Percentiles rank a stretch among this genome's conserved stretches.
Evolutionary conservation across 2,797 vertebrate species (phyloP).

Genomic region (Trichosurus vulpecula): DNA sequence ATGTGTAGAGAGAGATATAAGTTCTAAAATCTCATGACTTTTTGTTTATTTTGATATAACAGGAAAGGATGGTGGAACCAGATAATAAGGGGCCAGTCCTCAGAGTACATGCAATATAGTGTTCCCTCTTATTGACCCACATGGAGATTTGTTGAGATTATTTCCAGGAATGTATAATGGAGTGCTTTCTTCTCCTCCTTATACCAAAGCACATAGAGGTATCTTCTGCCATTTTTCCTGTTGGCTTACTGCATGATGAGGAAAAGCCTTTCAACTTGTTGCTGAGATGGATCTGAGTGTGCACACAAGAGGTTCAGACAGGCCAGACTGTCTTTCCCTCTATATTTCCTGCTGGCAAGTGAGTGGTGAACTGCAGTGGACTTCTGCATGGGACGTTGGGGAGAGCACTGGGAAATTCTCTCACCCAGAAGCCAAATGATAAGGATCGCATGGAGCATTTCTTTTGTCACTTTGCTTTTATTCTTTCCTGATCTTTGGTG

Average conservation of each 20-base stretch:
- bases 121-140: background rate
- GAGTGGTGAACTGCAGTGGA: background rate
- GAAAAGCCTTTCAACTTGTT: too few relatives aligned
- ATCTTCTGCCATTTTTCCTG: background rate
- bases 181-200: background rate
- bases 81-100: background rate
- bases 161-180: background rate
- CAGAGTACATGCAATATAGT: background rate
- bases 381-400: background rate
- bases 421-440: background rate
- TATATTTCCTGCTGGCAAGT: too few relatives aligned
- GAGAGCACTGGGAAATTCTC: background rate
- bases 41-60: constrained; percentile 28
- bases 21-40: background rate
- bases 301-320: background rate
- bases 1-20: background rate
- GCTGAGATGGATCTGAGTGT: background rate
- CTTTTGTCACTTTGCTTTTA: background rate
- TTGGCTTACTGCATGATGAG: background rate
- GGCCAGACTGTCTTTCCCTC: background rate
- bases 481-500: background rate
- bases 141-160: background rate
- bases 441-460: background rate
- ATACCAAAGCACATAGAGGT: background rate
- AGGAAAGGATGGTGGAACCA: background rate